These are phyloP conservation scores for Sminthurinus signatus DNA, from an alignment of 1,140 invertebrate genomes.

Conservation along the genomic window DNA sequence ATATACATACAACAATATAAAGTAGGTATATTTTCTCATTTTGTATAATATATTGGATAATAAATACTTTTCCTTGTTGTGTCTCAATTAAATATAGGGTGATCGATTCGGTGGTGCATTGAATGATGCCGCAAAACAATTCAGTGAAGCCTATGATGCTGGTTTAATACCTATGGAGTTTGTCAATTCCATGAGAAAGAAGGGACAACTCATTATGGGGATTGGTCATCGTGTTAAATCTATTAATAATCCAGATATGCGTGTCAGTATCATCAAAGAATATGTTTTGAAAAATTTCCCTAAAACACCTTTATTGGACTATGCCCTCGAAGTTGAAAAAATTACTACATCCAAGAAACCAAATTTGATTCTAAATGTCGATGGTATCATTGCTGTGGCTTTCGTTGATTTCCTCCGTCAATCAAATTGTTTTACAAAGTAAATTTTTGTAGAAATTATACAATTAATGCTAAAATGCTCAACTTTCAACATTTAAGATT, in stretches of 20 bases:
- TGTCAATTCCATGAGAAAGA: constrained; percentile 94
- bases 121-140: constrained; percentile 92
- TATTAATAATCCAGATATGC: constrained; percentile 98
- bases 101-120: constrained; percentile 98
- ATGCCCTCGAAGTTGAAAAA: constrained; percentile 93
- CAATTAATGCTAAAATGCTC: not conserved
- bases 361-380: constrained; percentile 97
- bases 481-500: too few relatives aligned
- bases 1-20: too few relatives aligned
- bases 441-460: constrained; percentile 42
- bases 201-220: constrained; percentile 97
- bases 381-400: constrained; percentile 93
- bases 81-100: constrained; percentile 55
- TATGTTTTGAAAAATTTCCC: constrained; percentile 92
- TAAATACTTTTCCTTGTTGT: too few relatives aligned
- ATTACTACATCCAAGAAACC: constrained; percentile 99
- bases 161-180: constrained; percentile 96
- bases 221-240: constrained; percentile 98
- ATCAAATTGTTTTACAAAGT: constrained; percentile 86
- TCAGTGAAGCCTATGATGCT: constrained; percentile 89
- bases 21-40: not conserved
- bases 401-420: constrained; percentile 95
- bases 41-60: constrained; percentile 3
- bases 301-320: constrained; percentile 82
- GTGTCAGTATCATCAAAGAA: constrained; percentile 93